These are phyloP conservation scores for Trichosurus vulpecula DNA, from an alignment of 2,797 vertebrate species.

Conservation along the genomic window DNA sequence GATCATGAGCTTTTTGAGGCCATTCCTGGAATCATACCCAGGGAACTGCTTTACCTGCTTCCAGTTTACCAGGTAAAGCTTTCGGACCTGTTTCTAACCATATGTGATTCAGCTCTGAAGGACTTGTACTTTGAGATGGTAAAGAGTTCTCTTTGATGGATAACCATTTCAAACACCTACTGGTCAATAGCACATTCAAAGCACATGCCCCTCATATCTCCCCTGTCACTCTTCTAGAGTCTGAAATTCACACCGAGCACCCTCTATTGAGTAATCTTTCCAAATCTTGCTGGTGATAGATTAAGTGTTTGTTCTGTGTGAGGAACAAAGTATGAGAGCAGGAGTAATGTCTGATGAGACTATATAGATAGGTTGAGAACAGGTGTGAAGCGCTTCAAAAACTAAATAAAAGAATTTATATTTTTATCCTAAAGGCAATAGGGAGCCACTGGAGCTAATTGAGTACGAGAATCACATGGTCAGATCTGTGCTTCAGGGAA, in stretches of 20 bases:
- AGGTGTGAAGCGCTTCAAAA: neutral
- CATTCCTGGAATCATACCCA: no score
- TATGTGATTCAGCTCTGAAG: no score
- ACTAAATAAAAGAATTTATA: neutral
- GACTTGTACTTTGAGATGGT: no score
- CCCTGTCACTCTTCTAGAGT: neutral
- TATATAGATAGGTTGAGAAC: neutral
- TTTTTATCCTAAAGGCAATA: no score
- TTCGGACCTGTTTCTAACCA: no score
- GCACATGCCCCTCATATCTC: no score
- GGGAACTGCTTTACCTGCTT: no score
- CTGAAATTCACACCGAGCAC: neutral
- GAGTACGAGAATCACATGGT: neutral
- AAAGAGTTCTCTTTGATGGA: neutral
- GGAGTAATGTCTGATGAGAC: neutral
- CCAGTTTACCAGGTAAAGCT: no score
- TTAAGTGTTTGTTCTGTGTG: neutral
- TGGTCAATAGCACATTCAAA: no score
- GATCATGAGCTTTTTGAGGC: no score
- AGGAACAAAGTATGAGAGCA: neutral
- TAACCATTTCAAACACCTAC: neutral
- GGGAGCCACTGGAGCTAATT: no score
- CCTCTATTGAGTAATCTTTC: neutral
- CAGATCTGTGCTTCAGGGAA: neutral
- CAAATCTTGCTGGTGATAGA: neutral